Evolutionary conservation across 2,797 vertebrate species (phyloP).

Genomic region (Petrocephalus sullivani): DNA sequence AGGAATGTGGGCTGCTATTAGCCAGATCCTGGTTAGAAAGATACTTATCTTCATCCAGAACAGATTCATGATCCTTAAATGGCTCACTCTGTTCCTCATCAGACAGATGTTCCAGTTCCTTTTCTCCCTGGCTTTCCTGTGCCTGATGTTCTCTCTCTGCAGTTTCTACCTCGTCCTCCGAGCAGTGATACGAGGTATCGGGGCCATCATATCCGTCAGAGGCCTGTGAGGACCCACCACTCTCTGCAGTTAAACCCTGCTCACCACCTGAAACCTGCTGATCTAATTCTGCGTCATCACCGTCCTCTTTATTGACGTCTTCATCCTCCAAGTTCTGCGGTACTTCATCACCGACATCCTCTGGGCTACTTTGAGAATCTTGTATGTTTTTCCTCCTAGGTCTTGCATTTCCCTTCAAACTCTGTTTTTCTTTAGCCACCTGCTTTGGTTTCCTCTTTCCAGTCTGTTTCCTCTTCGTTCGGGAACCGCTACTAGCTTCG

Average conservation of each 20-base stretch:
- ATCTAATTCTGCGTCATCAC: constrained; percentile 30
- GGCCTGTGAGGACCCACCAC: not conserved
- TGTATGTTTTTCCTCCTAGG: constrained; percentile 44
- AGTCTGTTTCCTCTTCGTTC: constrained; percentile 57
- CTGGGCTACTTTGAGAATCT: constrained; percentile 39
- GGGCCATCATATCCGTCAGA: not conserved
- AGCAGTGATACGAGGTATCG: not conserved
- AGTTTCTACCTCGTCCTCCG: not conserved
- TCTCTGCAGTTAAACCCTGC: not conserved
- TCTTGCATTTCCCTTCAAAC: constrained; percentile 72
- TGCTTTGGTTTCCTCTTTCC: constrained; percentile 72
- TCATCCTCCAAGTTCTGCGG: constrained; percentile 28
- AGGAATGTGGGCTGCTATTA: not conserved
- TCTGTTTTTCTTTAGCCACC: constrained; percentile 67
- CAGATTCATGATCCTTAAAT: not conserved
- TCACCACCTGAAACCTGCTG: not conserved
- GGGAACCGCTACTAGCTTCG: constrained; percentile 53
- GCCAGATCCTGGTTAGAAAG: not conserved
- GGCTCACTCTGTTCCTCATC: not conserved
- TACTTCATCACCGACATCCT: constrained; percentile 41
- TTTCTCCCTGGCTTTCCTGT: not conserved
- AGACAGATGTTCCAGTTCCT: not conserved
- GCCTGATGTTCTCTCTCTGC: not conserved
- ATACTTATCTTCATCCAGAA: not conserved
- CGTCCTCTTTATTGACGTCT: constrained; percentile 31